Evolutionary conservation across 1,140 invertebrate species (phyloP).

Genomic region (Calosoma granatense): DNA sequence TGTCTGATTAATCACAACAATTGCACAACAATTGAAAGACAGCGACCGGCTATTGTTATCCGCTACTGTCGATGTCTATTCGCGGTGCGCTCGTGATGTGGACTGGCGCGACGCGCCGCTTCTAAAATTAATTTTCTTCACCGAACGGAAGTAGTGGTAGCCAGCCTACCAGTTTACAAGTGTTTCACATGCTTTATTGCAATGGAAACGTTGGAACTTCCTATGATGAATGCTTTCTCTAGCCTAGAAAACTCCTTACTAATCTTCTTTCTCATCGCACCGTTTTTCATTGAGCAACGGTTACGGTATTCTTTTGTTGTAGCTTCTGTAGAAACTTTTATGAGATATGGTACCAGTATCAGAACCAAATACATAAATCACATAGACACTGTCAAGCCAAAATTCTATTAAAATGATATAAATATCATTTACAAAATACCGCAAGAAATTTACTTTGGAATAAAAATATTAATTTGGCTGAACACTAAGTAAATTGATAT

Average conservation of each 20-base stretch:
- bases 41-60: constrained; percentile 13
- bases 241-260: neutral
- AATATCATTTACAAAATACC: no score
- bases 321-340: no score
- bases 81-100: constrained; percentile 21
- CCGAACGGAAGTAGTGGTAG: constrained; percentile 19
- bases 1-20: constrained; percentile 7
- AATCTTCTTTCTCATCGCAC: neutral
- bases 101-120: constrained; percentile 18
- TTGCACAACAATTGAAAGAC: neutral
- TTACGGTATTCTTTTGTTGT: no score
- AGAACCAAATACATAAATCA: no score
- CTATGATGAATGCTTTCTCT: constrained; percentile 7
- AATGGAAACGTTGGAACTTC: neutral
- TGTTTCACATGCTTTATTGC: neutral
- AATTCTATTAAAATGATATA: no score
- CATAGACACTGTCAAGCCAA: no score
- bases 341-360: no score
- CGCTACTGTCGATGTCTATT: constrained; percentile 16
- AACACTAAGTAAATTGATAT: no score
- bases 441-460: no score
- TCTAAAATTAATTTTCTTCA: constrained; percentile 27
- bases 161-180: neutral
- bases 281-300: neutral
- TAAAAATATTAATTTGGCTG: no score